Evolutionary conservation across 2,888 invertebrate species (phyloP), one percentile per base, ranked within the genome.

Genomic region (Polyommatus icarus): DNA sequence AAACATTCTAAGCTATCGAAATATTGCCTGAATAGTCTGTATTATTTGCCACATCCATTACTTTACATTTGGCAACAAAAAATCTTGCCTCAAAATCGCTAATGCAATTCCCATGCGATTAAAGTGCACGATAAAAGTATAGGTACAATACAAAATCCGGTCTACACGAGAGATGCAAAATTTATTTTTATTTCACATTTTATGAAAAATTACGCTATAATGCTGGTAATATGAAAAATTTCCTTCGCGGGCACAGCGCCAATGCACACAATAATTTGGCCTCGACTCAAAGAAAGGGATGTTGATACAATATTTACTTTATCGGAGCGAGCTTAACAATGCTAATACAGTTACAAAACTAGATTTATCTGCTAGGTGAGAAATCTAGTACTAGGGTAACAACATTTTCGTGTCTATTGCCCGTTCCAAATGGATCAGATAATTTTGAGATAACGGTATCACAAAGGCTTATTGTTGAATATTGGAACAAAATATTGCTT

Each of bases 201-300:
- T 81, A 83, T 82, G 82, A 84, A 83, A 83, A 83, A 83, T 82
- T 77, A 79, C 76, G 78, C 78, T 81, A 80, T 82, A 82, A 81
- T 80, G 79, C 80, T 80, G 81, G 73, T 81, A 81, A 82, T 80
- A 83, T 81, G 80, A 81, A 82, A 83, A 82, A 81, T 83, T 82
- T 80, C 81, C 79, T 81, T 80, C 61, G 79, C 81, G 82, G 83
- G 84, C 84, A 82, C 73, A 72, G 77, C 80, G 83, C 84, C 82
- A 83, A 82, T 82, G 80, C 81, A 83, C 81, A 83, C 82, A 83
- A 83, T 83, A 82, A 83, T 84, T 84, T 83, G 83, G 83, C 82
- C 79, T 80, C 81, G 79, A 80, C 80, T 83, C 82, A 83, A 81
- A 83, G 82, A 81, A 82, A 82, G 79, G 76, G 78, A 79, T 71